Evolutionary conservation across 2,888 invertebrate genomes (phyloP), one percentile per base, ranked within the genome.

Genomic region (Teinopalpus imperialis): DNA sequence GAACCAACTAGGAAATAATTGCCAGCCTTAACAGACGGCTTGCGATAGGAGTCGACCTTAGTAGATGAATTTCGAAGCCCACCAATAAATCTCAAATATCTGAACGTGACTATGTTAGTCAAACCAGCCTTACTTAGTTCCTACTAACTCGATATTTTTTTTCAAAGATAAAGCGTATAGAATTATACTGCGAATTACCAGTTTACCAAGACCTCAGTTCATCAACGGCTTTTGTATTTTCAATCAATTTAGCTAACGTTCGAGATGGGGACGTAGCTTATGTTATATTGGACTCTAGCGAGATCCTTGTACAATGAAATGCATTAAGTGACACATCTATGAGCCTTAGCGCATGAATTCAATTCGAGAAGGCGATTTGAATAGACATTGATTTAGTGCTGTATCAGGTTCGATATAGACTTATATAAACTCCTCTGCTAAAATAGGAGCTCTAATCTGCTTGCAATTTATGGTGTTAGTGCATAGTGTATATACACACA

Each of bases 241-340:
- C 8, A 18, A 6, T 23, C 3, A 6, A 23, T 29, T 10, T 30
- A 5, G 3, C 12, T 2, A 9, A 1, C 21, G 7, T 13, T 14
- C 13, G 13, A 8, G 29, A 12, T 5, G 12, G 21, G 14, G 21
- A 14, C 8, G 29, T 6, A 52, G 71, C 23, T 66, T 65, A 49
- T 13, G 48, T 54, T 56, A 51, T 29, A 42, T 13, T 74, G 70
- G 80, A 43, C 56, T 48, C 58, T n/a, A 64, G 62, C 71, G 65
- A 75, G 74, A 80, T 78, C 74, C 75, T 74, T 71, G 72, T 75
- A 82, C 83, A 83, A 83, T 81, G 83, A 81, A 83, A 83, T 79
- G 83, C 77, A 82, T 81, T 81, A 78, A 75, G 77, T 76, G 81
- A 80, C 82, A 81, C 69, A 74, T 73, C 80, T 76, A 75, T 76